Base-by-base conservation (phyloP, 2,797 vertebrate genomes). In the Hydrophis major region DNA sequence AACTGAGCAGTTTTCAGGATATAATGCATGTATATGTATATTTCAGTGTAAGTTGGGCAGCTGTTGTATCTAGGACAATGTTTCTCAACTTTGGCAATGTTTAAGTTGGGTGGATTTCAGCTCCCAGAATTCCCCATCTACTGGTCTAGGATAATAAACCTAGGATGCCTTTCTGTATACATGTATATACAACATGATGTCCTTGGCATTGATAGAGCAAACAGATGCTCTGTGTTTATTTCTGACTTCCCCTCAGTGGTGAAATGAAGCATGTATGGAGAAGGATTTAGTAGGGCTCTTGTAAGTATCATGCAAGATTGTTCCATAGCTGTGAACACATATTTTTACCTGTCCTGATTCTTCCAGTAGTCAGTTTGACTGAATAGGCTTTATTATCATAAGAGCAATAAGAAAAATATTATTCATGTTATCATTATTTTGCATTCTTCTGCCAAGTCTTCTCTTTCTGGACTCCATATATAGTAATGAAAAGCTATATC, bases 231-330 rank as follows among this genome's bases (percentile, higher is more conserved):
- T 16, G 7, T 92, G 83, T 95, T 95, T 91, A 22, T 47, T 25
- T 66, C 78, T 91, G 28, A 27, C 55, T 60, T n/a, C 55, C 66
- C 4, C 78, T 78, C 56, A 37, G 50, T 91, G 32, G 28, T 22
- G 63, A 27, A 93, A 42, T 0, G 0, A 93, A 92, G 61, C 61
- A 37, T 83, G 78, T 20, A 11, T 6, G 37, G 87, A 37, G 32
- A 37, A 93, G 69, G 86, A 91, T 95, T 96, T 93, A 90, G 78
- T 91, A 88, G 86, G 92, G 37, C 2, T 89, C 56, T 60, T 88
- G 61, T 94, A 57, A 28, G 32, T 91, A 87, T 90, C 66, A 74
- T 50, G 13, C 25, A 27, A 53, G 12, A 32, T 69, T 69, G 66
- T 78, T 47, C 20, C 74, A 83, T 47, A 83, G 74, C 74, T 25